Evolutionary conservation across 2,888 invertebrate genomes (phyloP).

Genomic region (Leptopilina drosophilae): DNA sequence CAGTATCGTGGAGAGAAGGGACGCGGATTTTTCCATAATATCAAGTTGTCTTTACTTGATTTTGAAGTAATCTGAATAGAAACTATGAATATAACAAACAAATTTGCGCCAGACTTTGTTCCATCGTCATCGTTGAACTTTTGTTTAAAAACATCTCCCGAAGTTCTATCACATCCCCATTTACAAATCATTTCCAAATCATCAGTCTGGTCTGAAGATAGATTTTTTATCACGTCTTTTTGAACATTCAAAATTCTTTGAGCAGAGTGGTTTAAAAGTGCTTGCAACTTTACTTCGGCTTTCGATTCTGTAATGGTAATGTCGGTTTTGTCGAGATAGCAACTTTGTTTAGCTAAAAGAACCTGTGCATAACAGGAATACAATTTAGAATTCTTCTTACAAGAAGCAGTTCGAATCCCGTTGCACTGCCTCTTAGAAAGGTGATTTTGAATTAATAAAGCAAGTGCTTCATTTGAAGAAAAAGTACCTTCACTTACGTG

Average conservation of each 20-base stretch:
- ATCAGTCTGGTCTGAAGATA: neutral
- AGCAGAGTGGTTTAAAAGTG: conserved; percentile 28
- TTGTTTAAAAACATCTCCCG: conserved; percentile 46
- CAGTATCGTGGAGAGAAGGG: no score
- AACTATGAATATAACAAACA: no score
- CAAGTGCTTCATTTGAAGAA: no score
- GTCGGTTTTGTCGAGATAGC: conserved; percentile 41
- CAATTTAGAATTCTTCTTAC: conserved; percentile 33
- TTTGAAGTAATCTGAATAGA: no score
- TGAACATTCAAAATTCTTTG: conserved; percentile 21
- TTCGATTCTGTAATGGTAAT: conserved; percentile 50
- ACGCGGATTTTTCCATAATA: no score
- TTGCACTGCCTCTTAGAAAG: no score
- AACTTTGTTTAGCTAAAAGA: conserved; percentile 42
- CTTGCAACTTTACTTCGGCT: conserved; percentile 25
- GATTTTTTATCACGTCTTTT: conserved; percentile 18
- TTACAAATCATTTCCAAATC: conserved; percentile 30
- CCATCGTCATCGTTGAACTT: conserved; percentile 46
- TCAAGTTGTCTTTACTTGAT: no score
- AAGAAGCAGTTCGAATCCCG: conserved; percentile 41
- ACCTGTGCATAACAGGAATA: conserved; percentile 42
- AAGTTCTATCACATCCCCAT: conserved; percentile 42
- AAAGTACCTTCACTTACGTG: no score
- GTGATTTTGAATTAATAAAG: no score
- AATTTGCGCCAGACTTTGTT: conserved; percentile 44